phyloP scores from a whole-genome alignment of 1,140 invertebrate genomes.

The Magallana ariakensis region DNA sequence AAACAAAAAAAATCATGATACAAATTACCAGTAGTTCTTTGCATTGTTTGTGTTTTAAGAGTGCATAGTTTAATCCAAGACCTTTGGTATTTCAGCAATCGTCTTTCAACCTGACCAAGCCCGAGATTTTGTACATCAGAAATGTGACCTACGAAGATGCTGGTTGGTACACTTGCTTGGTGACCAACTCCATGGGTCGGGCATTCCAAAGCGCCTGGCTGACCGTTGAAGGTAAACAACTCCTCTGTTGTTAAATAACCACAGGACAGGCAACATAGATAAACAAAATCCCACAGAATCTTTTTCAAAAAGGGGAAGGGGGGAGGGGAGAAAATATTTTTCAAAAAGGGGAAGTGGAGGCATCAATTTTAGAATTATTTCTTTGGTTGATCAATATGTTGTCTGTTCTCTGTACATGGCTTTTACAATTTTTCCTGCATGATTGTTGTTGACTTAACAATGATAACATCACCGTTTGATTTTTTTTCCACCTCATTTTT shows the following conservation, averaged over 20 bases:
- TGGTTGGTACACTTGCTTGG: constrained; percentile 96
- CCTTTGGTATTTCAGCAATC: constrained; percentile 63
- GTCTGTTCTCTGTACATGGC: constrained; percentile 7
- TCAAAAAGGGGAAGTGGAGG: neutral
- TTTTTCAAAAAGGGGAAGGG: neutral
- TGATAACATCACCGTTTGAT: constrained; percentile 16
- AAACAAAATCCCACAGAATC: neutral
- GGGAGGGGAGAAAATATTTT: neutral
- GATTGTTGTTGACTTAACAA: constrained; percentile 26
- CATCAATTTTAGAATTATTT: too few species aligned
- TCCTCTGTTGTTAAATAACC: neutral
- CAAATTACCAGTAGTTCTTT: too few species aligned
- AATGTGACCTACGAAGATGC: constrained; percentile 93
- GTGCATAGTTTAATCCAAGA: too few species aligned
- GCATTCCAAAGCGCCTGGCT: constrained; percentile 90
- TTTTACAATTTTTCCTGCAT: constrained; percentile 19
- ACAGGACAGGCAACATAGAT: constrained; percentile 20
- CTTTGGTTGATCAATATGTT: neutral
- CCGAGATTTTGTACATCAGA: constrained; percentile 86
- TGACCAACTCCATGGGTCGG: constrained; percentile 89
- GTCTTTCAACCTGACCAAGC: constrained; percentile 78
- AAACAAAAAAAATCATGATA: too few species aligned
- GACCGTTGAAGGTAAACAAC: constrained; percentile 82
- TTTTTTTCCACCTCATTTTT: constrained; percentile 5
- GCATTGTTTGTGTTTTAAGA: too few species aligned